phyloP scores from a whole-genome alignment of 2,797 vertebrate genomes.

The Meda fulgida region DNA sequence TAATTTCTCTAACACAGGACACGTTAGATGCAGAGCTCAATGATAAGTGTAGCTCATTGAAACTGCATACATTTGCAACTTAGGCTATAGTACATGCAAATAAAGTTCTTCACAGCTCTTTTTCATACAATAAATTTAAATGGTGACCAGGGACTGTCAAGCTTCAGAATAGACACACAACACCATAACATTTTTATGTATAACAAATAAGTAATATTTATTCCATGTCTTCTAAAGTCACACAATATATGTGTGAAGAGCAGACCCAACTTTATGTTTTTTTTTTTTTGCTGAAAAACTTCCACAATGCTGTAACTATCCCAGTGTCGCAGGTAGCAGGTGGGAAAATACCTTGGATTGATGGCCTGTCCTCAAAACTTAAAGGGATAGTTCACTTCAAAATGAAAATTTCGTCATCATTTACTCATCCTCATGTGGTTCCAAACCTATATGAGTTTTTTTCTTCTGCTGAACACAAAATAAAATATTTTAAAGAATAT shows the following conservation, averaged over 20 bases:
- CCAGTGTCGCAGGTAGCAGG: too few species aligned
- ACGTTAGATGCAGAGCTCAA: slow-evolving; percentile 2
- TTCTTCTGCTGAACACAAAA: too few species aligned
- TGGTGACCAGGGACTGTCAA: not conserved
- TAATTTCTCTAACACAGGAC: slow-evolving; percentile 18
- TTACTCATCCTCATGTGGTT: too few species aligned
- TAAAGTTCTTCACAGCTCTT: not conserved
- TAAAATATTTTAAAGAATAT: too few species aligned
- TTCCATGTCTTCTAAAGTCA: not conserved
- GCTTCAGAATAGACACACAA: not conserved
- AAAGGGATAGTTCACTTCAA: too few species aligned
- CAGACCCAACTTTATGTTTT: too few species aligned
- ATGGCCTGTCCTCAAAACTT: too few species aligned
- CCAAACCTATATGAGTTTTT: too few species aligned
- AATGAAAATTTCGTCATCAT: too few species aligned
- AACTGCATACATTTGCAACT: not conserved
- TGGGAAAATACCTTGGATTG: too few species aligned
- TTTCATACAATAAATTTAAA: not conserved
- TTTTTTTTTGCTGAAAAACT: too few species aligned
- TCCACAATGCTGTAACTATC: too few species aligned
- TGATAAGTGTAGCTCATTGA: not conserved
- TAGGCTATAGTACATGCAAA: not conserved
- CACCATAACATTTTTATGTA: not conserved
- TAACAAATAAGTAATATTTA: not conserved
- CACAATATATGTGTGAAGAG: not conserved